These are phyloP conservation scores for Lepidothrix coronata DNA, from an alignment of 2,113 vertebrate genomes.

Conservation along the genomic window DNA sequence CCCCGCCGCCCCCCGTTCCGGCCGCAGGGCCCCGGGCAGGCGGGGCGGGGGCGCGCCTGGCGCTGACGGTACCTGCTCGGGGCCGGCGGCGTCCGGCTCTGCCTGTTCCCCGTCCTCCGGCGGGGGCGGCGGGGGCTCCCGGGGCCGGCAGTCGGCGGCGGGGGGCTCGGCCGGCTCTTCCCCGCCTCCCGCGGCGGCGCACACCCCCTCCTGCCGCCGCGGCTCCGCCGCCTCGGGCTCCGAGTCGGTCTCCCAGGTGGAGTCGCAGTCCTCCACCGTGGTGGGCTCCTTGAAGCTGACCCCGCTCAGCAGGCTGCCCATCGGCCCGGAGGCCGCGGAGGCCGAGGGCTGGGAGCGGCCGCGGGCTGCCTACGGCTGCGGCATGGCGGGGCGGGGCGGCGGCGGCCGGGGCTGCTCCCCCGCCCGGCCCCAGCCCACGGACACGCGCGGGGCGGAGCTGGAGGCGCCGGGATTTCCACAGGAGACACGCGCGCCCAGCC, in stretches of 20 bases:
- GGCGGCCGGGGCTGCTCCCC: constrained; percentile 13
- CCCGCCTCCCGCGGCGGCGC: neutral
- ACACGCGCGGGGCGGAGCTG: constrained; percentile 65
- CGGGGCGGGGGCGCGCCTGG: neutral
- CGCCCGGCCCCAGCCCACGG: constrained; percentile 22
- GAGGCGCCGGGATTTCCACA: constrained; percentile 8
- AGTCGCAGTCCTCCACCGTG: constrained; percentile 78
- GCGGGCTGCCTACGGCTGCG: neutral
- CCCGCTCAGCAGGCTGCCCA: constrained; percentile 76
- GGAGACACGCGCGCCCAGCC: neutral
- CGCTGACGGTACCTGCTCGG: constrained; percentile 59
- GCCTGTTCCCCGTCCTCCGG: neutral
- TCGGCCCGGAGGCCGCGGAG: constrained; percentile 48
- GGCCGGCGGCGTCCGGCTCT: neutral
- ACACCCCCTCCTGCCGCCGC: constrained; percentile 7
- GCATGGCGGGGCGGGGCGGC: neutral
- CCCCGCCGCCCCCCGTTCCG: too few relatives aligned
- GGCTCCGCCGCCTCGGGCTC: constrained; percentile 60
- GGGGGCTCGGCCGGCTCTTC: neutral
- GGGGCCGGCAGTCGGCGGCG: neutral
- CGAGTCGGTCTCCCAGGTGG: constrained; percentile 78
- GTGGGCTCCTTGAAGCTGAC: constrained; percentile 75
- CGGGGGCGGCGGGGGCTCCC: neutral
- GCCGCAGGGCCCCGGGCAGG: neutral
- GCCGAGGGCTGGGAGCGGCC: constrained; percentile 15